Percentiles rank a stretch among this genome's conserved stretches.
Conservation (phyloP, 2,888 invertebrate species). For the Ptychoptera contaminata region DNA sequence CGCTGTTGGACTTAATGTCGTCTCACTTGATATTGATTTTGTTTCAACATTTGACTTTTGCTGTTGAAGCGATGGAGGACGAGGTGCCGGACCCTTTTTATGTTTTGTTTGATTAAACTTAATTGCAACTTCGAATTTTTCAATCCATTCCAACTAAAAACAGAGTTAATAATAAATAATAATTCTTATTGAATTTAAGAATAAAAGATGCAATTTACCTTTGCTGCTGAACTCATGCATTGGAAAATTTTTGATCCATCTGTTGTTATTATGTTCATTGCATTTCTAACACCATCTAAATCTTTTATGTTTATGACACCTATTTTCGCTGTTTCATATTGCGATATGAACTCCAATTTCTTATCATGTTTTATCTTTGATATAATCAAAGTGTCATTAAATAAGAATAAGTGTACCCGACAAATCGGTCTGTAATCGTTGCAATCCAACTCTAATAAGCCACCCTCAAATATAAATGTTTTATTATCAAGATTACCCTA, state of each 20-base stretch:
- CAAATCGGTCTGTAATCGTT: slow-evolving; percentile 75
- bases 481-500: slow-evolving; percentile 28
- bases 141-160: slow-evolving; percentile 79
- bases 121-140: slow-evolving; percentile 80
- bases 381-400: slow-evolving; percentile 83
- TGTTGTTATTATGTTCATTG: slow-evolving; percentile 86
- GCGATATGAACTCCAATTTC: slow-evolving; percentile 26
- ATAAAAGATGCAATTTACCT: slow-evolving; percentile 16
- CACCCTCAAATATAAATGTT: slow-evolving; percentile 76
- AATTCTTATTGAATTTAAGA: too few species aligned
- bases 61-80: slow-evolving; percentile 20
- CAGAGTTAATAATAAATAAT: too few species aligned
- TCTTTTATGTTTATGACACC: slow-evolving; percentile 91
- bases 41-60: slow-evolving; percentile 14
- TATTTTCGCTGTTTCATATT: slow-evolving; percentile 49
- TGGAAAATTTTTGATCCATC: slow-evolving; percentile 87
- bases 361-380: slow-evolving; percentile 45
- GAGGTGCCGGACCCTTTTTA: slow-evolving; percentile 36
- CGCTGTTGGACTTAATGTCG: slow-evolving; percentile 19
- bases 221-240: slow-evolving; percentile 58
- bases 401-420: slow-evolving; percentile 79
- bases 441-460: slow-evolving; percentile 75
- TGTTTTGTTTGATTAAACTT: slow-evolving; percentile 55
- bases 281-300: slow-evolving; percentile 76
- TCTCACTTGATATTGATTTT: slow-evolving; percentile 15